phyloP scores from a whole-genome alignment of 2,113 vertebrate species.

The Psittacula cyanocephala region DNA sequence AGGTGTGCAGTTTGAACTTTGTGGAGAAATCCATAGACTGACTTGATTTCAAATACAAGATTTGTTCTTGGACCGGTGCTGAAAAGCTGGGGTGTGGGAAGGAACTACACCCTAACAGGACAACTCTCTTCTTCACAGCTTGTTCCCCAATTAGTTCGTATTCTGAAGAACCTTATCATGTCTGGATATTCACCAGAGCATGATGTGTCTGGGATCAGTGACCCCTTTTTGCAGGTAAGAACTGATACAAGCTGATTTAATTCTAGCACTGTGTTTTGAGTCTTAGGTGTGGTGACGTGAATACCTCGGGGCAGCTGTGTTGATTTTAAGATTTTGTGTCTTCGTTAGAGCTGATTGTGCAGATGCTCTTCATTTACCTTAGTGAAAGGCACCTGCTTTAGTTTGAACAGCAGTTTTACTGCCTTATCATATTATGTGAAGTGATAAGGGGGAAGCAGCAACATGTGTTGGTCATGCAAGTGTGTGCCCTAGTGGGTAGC shows the following conservation, averaged over 20 bases:
- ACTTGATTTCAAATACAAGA: not conserved
- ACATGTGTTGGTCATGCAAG: not conserved
- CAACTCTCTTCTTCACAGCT: constrained; percentile 82
- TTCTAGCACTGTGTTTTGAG: not conserved
- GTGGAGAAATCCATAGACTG: not conserved
- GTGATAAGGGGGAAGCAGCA: not conserved
- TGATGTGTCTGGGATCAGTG: constrained; percentile 98
- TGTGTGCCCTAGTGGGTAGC: not conserved
- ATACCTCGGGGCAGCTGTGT: not conserved
- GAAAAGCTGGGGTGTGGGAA: not conserved
- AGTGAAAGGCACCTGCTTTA: not conserved
- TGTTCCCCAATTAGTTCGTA: constrained; percentile 98
- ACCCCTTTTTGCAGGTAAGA: constrained; percentile 96
- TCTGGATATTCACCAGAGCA: constrained; percentile 99
- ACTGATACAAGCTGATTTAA: not conserved
- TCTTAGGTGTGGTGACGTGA: not conserved
- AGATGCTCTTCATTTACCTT: not conserved
- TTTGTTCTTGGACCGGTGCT: not conserved
- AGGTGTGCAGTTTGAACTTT: not conserved
- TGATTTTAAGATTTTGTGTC: not conserved
- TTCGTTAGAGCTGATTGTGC: not conserved
- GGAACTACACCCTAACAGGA: not conserved
- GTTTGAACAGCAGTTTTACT: not conserved
- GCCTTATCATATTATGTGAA: not conserved
- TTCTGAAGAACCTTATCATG: constrained; percentile 99